Evolutionary conservation across 2,888 invertebrate species (phyloP).

Genomic region (Acronicta psi): DNA sequence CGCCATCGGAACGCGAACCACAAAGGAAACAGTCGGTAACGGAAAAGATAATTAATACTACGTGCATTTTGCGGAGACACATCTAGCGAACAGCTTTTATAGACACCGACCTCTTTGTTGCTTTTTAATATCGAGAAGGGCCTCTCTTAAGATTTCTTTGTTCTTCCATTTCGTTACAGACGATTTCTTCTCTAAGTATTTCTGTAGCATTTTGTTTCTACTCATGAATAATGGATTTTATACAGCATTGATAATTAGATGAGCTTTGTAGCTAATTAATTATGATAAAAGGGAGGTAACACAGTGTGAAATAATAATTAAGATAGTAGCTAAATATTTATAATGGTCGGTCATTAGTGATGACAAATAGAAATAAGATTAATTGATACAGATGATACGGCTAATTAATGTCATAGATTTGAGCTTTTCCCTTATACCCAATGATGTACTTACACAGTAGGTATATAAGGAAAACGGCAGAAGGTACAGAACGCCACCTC

Average conservation of each 20-base stretch:
- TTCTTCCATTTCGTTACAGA: slow-evolving; percentile 24
- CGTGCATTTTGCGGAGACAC: slow-evolving; percentile 49
- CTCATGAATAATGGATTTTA: slow-evolving; percentile 40
- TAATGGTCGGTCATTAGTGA: slow-evolving; percentile 20
- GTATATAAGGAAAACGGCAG: too few relatives aligned
- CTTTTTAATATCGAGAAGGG: slow-evolving; percentile 35
- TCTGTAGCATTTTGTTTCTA: slow-evolving; percentile 18
- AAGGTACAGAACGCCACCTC: too few relatives aligned
- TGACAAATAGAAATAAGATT: slow-evolving; percentile 21
- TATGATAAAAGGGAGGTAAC: slow-evolving; percentile 22
- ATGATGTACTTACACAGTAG: too few relatives aligned
- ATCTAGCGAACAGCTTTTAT: slow-evolving; percentile 47
- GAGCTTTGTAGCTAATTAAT: slow-evolving; percentile 41
- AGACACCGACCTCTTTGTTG: slow-evolving; percentile 25
- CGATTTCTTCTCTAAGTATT: slow-evolving; percentile 30
- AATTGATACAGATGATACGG: background rate
- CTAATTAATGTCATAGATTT: too few relatives aligned
- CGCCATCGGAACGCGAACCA: slow-evolving; percentile 38
- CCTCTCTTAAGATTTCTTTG: slow-evolving; percentile 14
- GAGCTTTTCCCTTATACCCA: too few relatives aligned
- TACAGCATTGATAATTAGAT: slow-evolving; percentile 41
- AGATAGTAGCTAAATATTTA: slow-evolving; percentile 15
- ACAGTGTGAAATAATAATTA: slow-evolving; percentile 30
- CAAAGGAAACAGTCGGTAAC: slow-evolving; percentile 43
- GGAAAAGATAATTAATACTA: slow-evolving; percentile 55